Evolutionary conservation across 2,113 vertebrate genomes (phyloP).

Genomic region (Oryctolagus cuniculus): mOryCun1.1 NC_091434.1:152635501-152636000

Average conservation of each 20-base stretch:
- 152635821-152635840: not conserved
- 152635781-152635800: not conserved
- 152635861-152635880: not conserved
- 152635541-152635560: not conserved
- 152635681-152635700: slow-evolving; percentile 41
- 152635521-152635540: slow-evolving; percentile 8
- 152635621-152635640: slow-evolving; percentile 27
- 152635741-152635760: not conserved
- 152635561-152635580: accelerated
- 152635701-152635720: not conserved
- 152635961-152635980: not conserved
- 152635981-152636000: not conserved
- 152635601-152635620: not conserved
- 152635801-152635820: not conserved
- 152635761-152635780: not conserved
- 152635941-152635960: not conserved
- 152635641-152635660: not conserved
- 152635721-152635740: not conserved
- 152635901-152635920: not conserved
- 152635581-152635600: not conserved
- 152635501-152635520: slow-evolving; percentile 41
- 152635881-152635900: not conserved
- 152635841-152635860: not conserved
- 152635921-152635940: not conserved
- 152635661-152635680: slow-evolving; percentile 56